phyloP scores from a whole-genome alignment of 2,888 invertebrate genomes.

The Epinotia bilunana region DNA sequence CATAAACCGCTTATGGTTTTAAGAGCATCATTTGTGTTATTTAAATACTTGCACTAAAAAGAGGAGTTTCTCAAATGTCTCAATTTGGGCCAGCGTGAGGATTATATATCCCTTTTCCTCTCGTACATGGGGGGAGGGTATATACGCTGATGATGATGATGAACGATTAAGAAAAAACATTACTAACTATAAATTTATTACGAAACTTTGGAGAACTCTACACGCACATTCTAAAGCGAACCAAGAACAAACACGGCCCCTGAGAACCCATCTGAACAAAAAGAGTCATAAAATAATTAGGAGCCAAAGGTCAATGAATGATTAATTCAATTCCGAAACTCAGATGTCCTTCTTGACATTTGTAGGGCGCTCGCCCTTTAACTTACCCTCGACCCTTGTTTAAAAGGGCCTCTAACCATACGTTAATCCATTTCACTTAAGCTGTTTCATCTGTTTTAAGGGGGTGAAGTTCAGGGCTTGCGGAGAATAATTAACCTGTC shows the following conservation, averaged over 20 bases:
- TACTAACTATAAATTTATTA: too few species aligned
- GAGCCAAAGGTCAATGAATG: conserved; percentile 19
- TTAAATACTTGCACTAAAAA: not conserved
- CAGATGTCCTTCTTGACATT: conserved; percentile 25
- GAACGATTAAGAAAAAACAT: too few species aligned
- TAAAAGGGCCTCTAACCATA: not conserved
- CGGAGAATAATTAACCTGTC: conserved; percentile 31
- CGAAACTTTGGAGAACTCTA: too few species aligned
- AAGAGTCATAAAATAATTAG: conserved; percentile 7
- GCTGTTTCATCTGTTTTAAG: not conserved
- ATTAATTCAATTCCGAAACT: conserved; percentile 27
- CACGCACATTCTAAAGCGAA: too few species aligned
- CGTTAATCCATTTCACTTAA: not conserved
- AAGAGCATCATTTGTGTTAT: not conserved
- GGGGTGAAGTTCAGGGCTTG: conserved; percentile 16
- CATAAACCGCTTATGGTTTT: conserved; percentile 3
- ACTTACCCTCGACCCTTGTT: not conserved
- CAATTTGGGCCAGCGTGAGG: too few species aligned
- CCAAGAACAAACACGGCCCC: too few species aligned
- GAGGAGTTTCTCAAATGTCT: not conserved
- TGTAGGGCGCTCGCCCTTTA: conserved; percentile 38
- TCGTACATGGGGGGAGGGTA: too few species aligned
- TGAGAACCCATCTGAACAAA: not conserved
- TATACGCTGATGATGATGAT: too few species aligned
- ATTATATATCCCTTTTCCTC: too few species aligned